Conservation (phyloP, 2,113 vertebrate species). For the Myiopsitta monachus region DNA sequence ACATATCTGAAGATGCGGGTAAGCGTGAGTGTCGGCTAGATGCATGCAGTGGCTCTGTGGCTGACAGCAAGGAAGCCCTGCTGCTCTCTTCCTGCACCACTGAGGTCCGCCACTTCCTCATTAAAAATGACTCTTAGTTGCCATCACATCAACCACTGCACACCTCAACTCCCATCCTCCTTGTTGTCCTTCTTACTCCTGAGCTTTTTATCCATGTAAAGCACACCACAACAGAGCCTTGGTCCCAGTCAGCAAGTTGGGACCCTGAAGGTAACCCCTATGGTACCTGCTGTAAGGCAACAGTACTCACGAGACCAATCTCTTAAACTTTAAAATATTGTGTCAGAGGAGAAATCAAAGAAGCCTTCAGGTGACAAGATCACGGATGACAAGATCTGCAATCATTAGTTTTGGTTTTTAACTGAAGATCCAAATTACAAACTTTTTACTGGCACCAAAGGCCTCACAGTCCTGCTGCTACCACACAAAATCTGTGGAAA, state of each 20-base stretch:
- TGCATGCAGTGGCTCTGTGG: rapidly evolving
- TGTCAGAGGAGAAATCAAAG: neutral
- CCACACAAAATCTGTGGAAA: neutral
- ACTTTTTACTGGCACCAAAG: neutral
- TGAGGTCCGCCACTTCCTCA: neutral
- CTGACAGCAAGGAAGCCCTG: neutral
- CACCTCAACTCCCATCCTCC: neutral
- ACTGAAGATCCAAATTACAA: neutral
- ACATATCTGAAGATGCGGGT: rapidly evolving
- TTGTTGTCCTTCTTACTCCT: neutral
- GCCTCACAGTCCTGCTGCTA: neutral
- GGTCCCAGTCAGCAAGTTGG: neutral
- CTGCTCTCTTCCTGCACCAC: neutral
- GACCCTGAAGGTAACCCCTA: neutral
- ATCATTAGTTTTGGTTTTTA: neutral
- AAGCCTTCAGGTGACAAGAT: neutral
- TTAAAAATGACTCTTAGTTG: neutral
- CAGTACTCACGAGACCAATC: neutral
- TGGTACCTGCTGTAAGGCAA: neutral
- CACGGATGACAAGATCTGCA: neutral
- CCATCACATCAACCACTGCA: neutral
- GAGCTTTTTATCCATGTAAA: neutral
- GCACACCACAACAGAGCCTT: neutral
- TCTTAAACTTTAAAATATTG: neutral
- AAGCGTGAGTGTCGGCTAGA: rapidly evolving